Conservation (phyloP, 2,888 invertebrate species). For the Synergus umbraculus region DNA sequence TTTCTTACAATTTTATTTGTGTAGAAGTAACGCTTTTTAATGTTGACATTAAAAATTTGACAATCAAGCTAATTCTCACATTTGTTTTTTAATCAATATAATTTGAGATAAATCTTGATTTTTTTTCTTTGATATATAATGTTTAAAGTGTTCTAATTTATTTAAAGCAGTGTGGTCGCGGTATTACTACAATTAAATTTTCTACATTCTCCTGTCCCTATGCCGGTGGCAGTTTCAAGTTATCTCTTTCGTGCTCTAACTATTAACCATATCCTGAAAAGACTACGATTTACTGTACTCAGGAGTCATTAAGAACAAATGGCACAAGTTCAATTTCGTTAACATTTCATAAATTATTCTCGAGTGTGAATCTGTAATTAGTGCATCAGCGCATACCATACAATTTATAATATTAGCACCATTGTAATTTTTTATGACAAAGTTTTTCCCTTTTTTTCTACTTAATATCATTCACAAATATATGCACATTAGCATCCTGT, state of each 20-base stretch:
- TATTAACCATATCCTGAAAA: not conserved
- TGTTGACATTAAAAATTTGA: not conserved
- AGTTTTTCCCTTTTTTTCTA: conserved; percentile 28
- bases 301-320: conserved; percentile 37
- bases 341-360: not conserved
- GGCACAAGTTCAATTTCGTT: conserved; percentile 32
- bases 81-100: not conserved
- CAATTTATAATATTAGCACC: not conserved
- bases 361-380: not conserved
- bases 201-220: not conserved
- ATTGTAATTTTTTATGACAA: not conserved
- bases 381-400: not conserved
- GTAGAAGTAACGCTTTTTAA: not conserved
- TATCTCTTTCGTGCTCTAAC: not conserved
- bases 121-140: not conserved
- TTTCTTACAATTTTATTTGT: not conserved
- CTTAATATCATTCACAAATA: conserved; percentile 23
- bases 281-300: conserved; percentile 5
- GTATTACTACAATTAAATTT: not conserved
- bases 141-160: not conserved
- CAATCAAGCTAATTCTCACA: not conserved
- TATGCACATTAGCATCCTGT: conserved; percentile 14
- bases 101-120: not conserved
- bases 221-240: not conserved
- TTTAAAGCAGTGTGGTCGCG: not conserved